Base-by-base conservation (phyloP, 2,113 vertebrate genomes). In the Ophiodon elongatus region DNA sequence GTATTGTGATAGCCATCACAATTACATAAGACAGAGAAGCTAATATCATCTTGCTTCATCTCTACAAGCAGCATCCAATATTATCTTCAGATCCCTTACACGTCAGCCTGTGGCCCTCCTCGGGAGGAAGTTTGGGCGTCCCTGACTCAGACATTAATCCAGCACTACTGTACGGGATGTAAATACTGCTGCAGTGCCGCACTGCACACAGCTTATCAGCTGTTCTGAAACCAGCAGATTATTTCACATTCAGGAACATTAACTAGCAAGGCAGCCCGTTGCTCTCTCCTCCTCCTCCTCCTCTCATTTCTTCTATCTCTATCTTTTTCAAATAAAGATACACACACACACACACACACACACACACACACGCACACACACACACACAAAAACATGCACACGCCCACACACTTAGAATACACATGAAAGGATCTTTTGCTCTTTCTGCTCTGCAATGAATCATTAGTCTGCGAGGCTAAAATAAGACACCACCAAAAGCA, bases 391-490 rank as follows among this genome's bases (percentile, higher is more conserved):
- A 50, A 76, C 54, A 68, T 29, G 77, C 45, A 73, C 25, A 39
- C 69, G 78, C 47, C 64, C n/a, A 69, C 76, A 67, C 43, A 62
- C 9, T 25, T 25, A 80, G 52, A 82, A 82, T 43, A 59, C 75
- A 84, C 68, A 83, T 80, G 41, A 89, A 89, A 85, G 79, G 74
- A 60, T 85, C 73, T 85, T n/a, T 62, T 86, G 54, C 80, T 88
- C 73, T 72, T 60, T 83, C 77, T 87, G 74, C 69, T 80, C 70
- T 85, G 85, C 74, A 73, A 25, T 89, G 82, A 88, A 83, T 90
- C 83, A 89, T 89, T 83, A 88, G 73, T 85, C 78, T 85, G 89
- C 73, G 67, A 35, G 47, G 79, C 88, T 91, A 91, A 89, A 93
- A 91, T 84, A 93, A 92, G 89, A 85, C 77, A 57, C 71, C 17